A percentile compares a stretch with the other conserved stretches of the same genome.
phyloP scores from a whole-genome alignment of 1,140 invertebrate genomes.

The Bursaphelenchus mucronatus region DNA sequence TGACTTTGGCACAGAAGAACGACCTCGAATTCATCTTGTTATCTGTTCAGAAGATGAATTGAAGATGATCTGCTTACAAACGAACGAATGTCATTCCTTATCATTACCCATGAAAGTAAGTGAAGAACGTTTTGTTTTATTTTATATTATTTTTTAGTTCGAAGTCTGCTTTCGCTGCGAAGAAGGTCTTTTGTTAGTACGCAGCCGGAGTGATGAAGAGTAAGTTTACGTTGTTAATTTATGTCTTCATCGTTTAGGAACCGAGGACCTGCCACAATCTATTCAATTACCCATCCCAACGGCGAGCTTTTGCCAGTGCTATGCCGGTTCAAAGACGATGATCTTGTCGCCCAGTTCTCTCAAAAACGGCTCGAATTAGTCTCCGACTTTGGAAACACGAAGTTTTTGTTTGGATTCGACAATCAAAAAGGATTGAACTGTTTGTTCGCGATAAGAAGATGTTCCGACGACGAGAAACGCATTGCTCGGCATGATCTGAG shows the following conservation, averaged over 20 bases:
- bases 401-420: constrained; percentile 14
- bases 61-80: constrained; percentile 14
- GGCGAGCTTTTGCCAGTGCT: constrained; percentile 15
- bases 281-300: constrained; percentile 11
- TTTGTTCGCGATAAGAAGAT: constrained; percentile 5
- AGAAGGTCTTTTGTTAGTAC: constrained; percentile 3
- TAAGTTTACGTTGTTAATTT: not conserved
- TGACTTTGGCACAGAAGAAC: constrained; percentile 5
- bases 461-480: constrained; percentile 9
- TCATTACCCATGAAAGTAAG: constrained; percentile 9
- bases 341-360: not conserved
- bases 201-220: constrained; percentile 15
- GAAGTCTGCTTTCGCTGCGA: not conserved
- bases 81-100: constrained; percentile 19
- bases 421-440: constrained; percentile 5
- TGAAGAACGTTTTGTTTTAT: no score
- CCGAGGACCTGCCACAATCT: constrained; percentile 9
- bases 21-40: not conserved
- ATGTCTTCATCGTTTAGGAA: constrained; percentile 6
- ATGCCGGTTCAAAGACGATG: constrained; percentile 6
- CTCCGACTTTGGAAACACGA: not conserved
- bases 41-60: constrained; percentile 12
- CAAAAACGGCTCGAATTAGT: constrained; percentile 4
- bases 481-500: constrained; percentile 1
- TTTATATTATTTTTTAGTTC: constrained; percentile 11